phyloP scores from a whole-genome alignment of 2,797 vertebrate species.

The Epinephelus awoara region DNA sequence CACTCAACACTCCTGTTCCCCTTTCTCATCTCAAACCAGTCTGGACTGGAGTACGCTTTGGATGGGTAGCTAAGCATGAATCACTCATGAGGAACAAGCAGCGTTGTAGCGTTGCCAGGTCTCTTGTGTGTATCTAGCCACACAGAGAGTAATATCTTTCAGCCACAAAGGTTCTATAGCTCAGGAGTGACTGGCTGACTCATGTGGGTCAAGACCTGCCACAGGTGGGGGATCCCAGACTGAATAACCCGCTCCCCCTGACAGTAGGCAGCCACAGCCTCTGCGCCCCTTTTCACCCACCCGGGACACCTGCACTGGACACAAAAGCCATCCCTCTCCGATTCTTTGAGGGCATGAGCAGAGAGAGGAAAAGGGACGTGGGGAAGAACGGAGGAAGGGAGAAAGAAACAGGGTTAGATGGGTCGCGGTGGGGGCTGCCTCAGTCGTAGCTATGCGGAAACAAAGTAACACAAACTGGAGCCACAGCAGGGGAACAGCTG shows the following conservation, averaged over 20 bases:
- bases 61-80: constrained; percentile 62
- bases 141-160: constrained; percentile 67
- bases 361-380: constrained; percentile 60
- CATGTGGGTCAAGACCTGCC: constrained; percentile 82
- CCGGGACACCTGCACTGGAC: constrained; percentile 86
- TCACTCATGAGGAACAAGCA: constrained; percentile 66
- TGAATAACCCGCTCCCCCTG: constrained; percentile 73
- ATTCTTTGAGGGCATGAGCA: constrained; percentile 71
- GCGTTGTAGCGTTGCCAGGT: constrained; percentile 56
- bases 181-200: constrained; percentile 80
- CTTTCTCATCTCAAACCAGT: constrained; percentile 64
- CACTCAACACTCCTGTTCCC: constrained; percentile 43
- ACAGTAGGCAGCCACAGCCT: constrained; percentile 69
- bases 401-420: constrained; percentile 59
- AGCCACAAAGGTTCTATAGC: constrained; percentile 72
- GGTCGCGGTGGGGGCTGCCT: constrained; percentile 64
- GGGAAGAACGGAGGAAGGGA: constrained; percentile 46
- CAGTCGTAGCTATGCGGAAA: constrained; percentile 82
- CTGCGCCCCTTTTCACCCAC: constrained; percentile 77
- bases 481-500: constrained; percentile 88
- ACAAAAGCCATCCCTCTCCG: constrained; percentile 83
- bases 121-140: constrained; percentile 68
- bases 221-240: constrained; percentile 82
- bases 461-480: constrained; percentile 88
- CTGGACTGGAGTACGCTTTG: constrained; percentile 59